Percentiles rank a stretch among this genome's conserved stretches.
phyloP scores from a whole-genome alignment of 2,888 invertebrate species.

The Deilephila porcellus region DNA sequence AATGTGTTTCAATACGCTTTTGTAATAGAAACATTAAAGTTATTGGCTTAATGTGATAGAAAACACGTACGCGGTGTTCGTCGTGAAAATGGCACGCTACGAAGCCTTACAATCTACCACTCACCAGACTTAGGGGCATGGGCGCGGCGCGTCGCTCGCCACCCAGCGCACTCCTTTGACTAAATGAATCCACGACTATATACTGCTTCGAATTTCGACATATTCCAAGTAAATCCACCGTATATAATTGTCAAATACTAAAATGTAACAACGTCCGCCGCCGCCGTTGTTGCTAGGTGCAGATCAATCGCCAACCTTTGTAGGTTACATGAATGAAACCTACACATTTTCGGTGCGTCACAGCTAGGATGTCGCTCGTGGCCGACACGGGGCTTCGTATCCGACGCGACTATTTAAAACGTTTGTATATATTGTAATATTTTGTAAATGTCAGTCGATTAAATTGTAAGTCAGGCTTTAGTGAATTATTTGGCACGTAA shows the following conservation, averaged over 20 bases:
- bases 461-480: constrained; percentile 51
- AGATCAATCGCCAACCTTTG: constrained; percentile 71
- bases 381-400: constrained; percentile 33
- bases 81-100: constrained; percentile 72
- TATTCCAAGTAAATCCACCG: constrained; percentile 68
- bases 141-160: constrained; percentile 79
- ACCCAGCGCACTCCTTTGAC: constrained; percentile 72
- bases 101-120: constrained; percentile 82
- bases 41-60: constrained; percentile 57
- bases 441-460: constrained; percentile 44
- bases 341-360: constrained; percentile 68
- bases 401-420: constrained; percentile 25
- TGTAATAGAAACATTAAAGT: constrained; percentile 46
- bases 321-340: constrained; percentile 80
- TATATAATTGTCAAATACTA: constrained; percentile 62
- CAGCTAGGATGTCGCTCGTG: constrained; percentile 54
- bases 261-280: constrained; percentile 64
- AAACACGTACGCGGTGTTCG: constrained; percentile 57
- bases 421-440: constrained; percentile 25
- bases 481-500: constrained; percentile 69
- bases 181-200: constrained; percentile 77
- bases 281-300: constrained; percentile 75
- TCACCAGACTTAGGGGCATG: constrained; percentile 81
- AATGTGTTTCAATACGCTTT: constrained; percentile 19
- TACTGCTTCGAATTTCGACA: constrained; percentile 67